Conservation (phyloP, 1,140 invertebrate genomes). For the Mactra quadrangularis region DNA sequence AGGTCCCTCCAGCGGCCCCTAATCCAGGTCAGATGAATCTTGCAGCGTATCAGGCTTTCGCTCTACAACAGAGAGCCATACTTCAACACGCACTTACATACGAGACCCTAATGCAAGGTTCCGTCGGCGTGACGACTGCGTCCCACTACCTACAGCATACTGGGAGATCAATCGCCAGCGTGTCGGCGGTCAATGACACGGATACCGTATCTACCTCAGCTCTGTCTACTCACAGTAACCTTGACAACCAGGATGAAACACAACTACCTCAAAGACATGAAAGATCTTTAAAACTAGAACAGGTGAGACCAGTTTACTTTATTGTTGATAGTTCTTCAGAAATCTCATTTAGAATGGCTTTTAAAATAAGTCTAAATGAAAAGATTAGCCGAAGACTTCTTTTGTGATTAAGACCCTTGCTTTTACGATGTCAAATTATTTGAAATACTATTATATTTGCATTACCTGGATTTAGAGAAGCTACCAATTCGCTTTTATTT, state of each 20-base stretch:
- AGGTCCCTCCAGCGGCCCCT: constrained; percentile 32
- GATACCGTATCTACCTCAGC: constrained; percentile 38
- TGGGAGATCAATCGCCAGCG: constrained; percentile 48
- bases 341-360: too few species aligned
- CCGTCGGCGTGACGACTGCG: constrained; percentile 60
- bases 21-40: constrained; percentile 76
- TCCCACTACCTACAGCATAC: constrained; percentile 40
- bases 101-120: constrained; percentile 77
- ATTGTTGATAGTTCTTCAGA: too few species aligned
- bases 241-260: constrained; percentile 35
- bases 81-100: constrained; percentile 79
- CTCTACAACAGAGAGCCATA: constrained; percentile 78
- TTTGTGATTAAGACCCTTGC: too few species aligned
- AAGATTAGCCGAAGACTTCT: too few species aligned
- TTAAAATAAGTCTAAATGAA: too few species aligned
- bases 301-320: too few species aligned
- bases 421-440: too few species aligned
- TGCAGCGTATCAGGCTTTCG: constrained; percentile 79
- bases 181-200: constrained; percentile 15
- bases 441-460: too few species aligned
- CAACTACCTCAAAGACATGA: constrained; percentile 26
- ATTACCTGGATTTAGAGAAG: too few species aligned
- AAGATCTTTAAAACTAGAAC: constrained; percentile 69
- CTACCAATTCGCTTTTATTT: too few species aligned
- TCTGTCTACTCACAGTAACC: constrained; percentile 16